Evolutionary conservation across 2,113 vertebrate species (phyloP).

Genomic region (Antigone vipio): DNA sequence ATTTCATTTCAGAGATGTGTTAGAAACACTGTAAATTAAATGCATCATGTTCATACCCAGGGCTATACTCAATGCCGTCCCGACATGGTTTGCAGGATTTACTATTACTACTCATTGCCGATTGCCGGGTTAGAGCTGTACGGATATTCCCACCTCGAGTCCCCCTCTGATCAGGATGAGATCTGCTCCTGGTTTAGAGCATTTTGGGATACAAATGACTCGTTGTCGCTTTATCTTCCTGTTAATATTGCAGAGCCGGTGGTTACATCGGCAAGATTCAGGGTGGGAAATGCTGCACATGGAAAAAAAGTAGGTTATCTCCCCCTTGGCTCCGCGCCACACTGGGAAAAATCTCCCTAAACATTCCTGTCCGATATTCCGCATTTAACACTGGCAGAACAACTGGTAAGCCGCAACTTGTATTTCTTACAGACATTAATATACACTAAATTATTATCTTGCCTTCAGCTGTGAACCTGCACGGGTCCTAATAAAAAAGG

Average conservation of each 20-base stretch:
- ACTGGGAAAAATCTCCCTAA: neutral
- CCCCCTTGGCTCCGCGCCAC: neutral
- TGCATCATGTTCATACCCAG: neutral
- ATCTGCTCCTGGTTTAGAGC: neutral
- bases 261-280: neutral
- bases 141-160: neutral
- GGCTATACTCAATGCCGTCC: too few species aligned
- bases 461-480: neutral
- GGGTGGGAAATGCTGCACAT: neutral
- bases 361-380: neutral
- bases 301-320: neutral
- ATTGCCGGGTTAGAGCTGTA: neutral
- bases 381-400: neutral
- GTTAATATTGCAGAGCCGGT: neutral
- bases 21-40: neutral
- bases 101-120: neutral
- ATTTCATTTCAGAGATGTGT: neutral
- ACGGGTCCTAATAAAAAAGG: neutral
- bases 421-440: neutral
- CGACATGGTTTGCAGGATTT: neutral
- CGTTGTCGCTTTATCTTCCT: neutral
- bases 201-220: neutral
- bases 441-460: accelerated
- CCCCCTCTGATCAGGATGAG: neutral
- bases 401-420: neutral